Evolutionary conservation across 2,888 invertebrate species (phyloP), one percentile per base, ranked within the genome.

Genomic region (Heteromurus nitidus): DNA sequence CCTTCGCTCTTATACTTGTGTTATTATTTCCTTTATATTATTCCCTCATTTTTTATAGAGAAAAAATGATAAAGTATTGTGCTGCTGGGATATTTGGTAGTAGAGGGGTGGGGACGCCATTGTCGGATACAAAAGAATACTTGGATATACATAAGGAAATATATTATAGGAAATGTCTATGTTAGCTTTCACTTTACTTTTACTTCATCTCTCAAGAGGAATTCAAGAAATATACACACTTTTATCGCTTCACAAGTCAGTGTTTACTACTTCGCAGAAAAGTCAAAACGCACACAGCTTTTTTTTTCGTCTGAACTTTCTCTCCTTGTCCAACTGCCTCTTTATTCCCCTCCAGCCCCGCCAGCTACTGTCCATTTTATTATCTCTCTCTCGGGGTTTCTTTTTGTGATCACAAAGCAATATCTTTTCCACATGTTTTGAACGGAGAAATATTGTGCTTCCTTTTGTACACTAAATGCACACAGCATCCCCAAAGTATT

Each of bases 31-130:
- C 75, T 60, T 68, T 76, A 68, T 76, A 68, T 31, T 36, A n/a
- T n/a, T n/a, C n/a, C n/a, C 30, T 22, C 75, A 76, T 76, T 76
- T 76, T 76, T 76, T 58, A 76, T 44, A 26, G 28, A 67, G 22
- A 58, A 44, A 76, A n/a, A n/a, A n/a, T 76, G 75, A 76, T 76
- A 68, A 76, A 76, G 75, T 55, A 76, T 76, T 68, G 75, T 47
- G 55, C 42, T 42, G n/a, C n/a, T n/a, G n/a, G n/a, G n/a, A n/a
- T n/a, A n/a, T n/a, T n/a, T n/a, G n/a, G n/a, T n/a, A n/a, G n/a
- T n/a, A n/a, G n/a, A n/a, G n/a, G 75, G 67, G 58, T 18, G 67
- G 44, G 30, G 36, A 36, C 60, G 75, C 67, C 67, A 76, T 68
- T 68, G 58, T 30, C 30, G 26, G 26, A 68, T 22, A 36, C 42